Percentiles rank a stretch among this genome's conserved stretches.
These are phyloP conservation scores for Pterocles gutturalis DNA, from an alignment of 2,113 vertebrate species.

Conservation along the genomic window DNA sequence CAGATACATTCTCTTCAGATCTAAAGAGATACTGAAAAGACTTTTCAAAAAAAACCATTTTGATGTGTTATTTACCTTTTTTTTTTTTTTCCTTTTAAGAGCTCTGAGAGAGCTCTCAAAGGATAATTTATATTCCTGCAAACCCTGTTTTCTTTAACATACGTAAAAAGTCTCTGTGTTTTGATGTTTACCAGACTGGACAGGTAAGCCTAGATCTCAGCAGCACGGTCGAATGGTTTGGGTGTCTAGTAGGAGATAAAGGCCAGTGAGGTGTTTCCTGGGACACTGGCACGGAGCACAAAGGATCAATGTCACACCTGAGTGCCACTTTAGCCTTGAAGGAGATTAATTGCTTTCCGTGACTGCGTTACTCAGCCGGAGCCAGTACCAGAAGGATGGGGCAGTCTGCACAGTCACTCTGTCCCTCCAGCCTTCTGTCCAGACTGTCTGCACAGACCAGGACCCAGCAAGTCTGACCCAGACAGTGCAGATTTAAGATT, in stretches of 20 bases:
- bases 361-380: not conserved
- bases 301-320: not conserved
- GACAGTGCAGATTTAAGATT: not conserved
- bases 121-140: not conserved
- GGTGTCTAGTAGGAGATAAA: not conserved
- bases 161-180: not conserved
- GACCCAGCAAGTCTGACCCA: not conserved
- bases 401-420: not conserved
- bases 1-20: not conserved
- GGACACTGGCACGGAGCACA: not conserved
- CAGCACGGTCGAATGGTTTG: not conserved
- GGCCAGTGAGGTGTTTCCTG: not conserved
- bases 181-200: not conserved
- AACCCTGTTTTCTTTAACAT: not conserved
- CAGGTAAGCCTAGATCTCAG: not conserved
- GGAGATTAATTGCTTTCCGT: accelerated
- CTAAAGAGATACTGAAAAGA: not conserved
- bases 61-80: not conserved
- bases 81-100: not conserved
- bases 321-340: not conserved
- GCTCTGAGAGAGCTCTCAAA: not conserved
- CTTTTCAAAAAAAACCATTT: slow-evolving; percentile 7
- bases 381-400: not conserved
- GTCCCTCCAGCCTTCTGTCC: not conserved
- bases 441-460: not conserved